Percentiles rank a stretch among this genome's conserved stretches.
Evolutionary conservation across 53 echinoderm and acorn worm genomes (phyloP).

Genomic region (Crossaster papposus): DNA sequence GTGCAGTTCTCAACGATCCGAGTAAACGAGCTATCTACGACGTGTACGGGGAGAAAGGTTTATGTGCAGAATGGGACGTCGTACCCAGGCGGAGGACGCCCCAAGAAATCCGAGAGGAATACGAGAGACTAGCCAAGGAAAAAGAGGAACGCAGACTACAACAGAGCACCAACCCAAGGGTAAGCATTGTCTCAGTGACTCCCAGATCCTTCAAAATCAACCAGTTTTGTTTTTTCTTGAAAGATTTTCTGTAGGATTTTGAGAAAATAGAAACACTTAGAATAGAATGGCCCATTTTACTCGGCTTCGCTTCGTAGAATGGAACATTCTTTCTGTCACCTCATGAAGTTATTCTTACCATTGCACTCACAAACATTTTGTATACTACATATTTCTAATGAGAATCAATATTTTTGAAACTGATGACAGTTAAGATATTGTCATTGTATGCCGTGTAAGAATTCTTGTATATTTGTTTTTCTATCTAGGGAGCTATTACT

Average conservation of each 20-base stretch:
- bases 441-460: not conserved
- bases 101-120: conserved; percentile 90
- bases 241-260: too few species aligned
- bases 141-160: conserved; percentile 85
- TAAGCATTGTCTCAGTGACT: conserved; percentile 18
- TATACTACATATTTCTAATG: too few species aligned
- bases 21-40: conserved; percentile 92
- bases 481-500: conserved; percentile 78
- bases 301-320: too few species aligned
- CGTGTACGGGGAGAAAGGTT: conserved; percentile 93
- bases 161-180: conserved; percentile 96
- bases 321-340: too few species aligned
- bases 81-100: conserved; percentile 85
- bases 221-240: too few species aligned
- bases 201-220: too few species aligned
- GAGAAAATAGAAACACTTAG: too few species aligned
- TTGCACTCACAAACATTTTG: too few species aligned
- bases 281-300: too few species aligned
- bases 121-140: conserved; percentile 80
- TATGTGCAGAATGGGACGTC: conserved; percentile 93
- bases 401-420: too few species aligned
- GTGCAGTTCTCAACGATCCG: conserved; percentile 88
- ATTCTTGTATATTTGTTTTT: not conserved
- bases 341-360: too few species aligned
- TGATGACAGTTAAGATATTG: too few species aligned